Evolutionary conservation across 2,113 vertebrate species (phyloP), one percentile per base, ranked within the genome.

Genomic region (Takifugu flavidus): DNA sequence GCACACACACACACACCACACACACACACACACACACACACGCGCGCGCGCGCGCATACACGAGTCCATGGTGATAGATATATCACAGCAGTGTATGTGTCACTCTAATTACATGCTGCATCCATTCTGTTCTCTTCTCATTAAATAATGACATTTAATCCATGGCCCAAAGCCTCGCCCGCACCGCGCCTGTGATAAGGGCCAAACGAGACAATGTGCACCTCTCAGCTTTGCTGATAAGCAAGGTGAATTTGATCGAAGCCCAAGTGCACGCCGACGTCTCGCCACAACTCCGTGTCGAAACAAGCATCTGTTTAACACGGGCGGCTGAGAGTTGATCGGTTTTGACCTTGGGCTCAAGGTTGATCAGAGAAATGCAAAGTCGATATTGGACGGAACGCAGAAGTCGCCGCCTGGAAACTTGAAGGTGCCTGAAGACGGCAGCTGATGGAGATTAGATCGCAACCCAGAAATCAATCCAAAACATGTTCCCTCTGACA

Each of bases 61-160:
- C 11, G 20, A 2, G 2, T 20, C 25, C n/a, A 26, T 2, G 34
- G 47, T 87, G 80, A 87, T 84, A 66, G 77, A 87, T 85, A 74
- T 60, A 83, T 83, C 67, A 67, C 71, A 79, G 63, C 66, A 66
- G 68, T 56, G 66, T 65, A 74, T 52, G 78, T 78, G 82, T 80
- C 57, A 29, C 67, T 75, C 63, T 85, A 82, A 87, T 87, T 83
- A 88, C 74, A 74, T 44, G 55, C 75, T 56, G 74, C 72, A 84
- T 86, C 72, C 79, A 80, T 83, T 78, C 80, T 58, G 47, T 66
- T 80, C 77, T 74, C 51, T 64, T 77, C 80, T 82, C 81, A 82
- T 89, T 88, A 87, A 77, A 82, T 79, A 84, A 86, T 86, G 79
- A 79, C 79, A 62, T 82, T 70, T 84, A 77, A 85, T 86, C 78